Conservation (phyloP, 1,140 invertebrate species). For the Tribolium madens region DNA sequence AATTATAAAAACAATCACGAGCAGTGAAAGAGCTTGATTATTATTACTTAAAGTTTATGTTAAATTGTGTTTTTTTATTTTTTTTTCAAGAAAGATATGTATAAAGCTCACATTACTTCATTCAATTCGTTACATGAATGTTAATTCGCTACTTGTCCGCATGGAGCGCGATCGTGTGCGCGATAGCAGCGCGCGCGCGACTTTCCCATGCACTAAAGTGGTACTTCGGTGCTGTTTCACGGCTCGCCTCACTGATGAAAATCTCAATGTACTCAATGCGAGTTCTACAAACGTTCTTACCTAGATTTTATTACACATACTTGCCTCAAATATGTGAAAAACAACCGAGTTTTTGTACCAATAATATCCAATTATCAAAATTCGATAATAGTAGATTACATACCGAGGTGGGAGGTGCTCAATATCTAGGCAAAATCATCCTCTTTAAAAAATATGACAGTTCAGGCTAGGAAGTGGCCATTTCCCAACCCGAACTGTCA, state of each 20-base stretch:
- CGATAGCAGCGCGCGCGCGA: slow-evolving; percentile 52
- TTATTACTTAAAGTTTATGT: background rate
- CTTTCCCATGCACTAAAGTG: slow-evolving; percentile 57
- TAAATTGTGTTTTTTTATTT: background rate
- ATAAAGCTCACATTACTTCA: slow-evolving; percentile 46
- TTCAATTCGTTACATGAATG: slow-evolving; percentile 58
- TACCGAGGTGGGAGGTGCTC: too few relatives aligned
- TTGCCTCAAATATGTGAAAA: background rate
- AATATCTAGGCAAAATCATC: too few relatives aligned
- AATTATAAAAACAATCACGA: too few relatives aligned
- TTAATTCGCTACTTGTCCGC: slow-evolving; percentile 56
- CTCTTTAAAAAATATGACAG: too few relatives aligned
- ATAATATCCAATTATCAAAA: too few relatives aligned
- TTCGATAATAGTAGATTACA: too few relatives aligned
- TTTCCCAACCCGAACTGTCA: too few relatives aligned
- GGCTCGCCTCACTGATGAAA: slow-evolving; percentile 54
- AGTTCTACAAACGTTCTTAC: slow-evolving; percentile 22
- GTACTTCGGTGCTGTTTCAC: slow-evolving; percentile 53
- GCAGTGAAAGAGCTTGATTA: background rate
- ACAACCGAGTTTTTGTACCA: too few relatives aligned
- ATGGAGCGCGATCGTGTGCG: slow-evolving; percentile 47
- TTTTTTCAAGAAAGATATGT: too few relatives aligned
- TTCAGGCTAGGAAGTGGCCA: too few relatives aligned
- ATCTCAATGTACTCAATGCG: slow-evolving; percentile 48
- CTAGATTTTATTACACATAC: slow-evolving; percentile 42